A percentile compares a stretch with the other conserved stretches of the same genome.
These are phyloP conservation scores for Tupaia tana DNA, from an alignment of 2,113 vertebrate species.

Conservation along the genomic window DNA sequence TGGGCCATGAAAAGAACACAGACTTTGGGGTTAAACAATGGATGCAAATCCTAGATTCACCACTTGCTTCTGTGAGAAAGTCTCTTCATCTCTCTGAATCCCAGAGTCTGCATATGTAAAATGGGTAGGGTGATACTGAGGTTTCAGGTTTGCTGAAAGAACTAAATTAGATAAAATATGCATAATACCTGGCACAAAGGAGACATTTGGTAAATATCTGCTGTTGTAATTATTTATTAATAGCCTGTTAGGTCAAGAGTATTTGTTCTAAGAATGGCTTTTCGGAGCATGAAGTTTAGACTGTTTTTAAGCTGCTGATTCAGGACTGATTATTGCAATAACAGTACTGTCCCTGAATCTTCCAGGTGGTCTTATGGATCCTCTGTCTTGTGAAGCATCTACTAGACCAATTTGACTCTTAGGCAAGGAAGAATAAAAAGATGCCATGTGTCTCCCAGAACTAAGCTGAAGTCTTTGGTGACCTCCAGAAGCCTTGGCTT, in stretches of 20 bases:
- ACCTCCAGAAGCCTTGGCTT: not conserved
- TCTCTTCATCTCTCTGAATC: not conserved
- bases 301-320: not conserved
- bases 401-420: not conserved
- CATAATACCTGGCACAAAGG: not conserved
- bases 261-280: not conserved
- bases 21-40: not conserved
- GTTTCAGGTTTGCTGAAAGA: not conserved
- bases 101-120: not conserved
- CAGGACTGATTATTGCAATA: not conserved
- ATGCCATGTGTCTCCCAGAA: not conserved
- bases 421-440: not conserved
- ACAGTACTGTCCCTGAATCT: not conserved
- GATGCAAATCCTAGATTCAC: not conserved
- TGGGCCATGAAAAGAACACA: not conserved
- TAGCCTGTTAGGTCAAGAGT: not conserved
- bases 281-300: not conserved
- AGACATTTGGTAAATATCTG: not conserved
- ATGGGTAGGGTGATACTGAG: not conserved
- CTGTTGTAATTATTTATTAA: not conserved
- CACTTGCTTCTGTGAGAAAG: not conserved
- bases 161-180: conserved; percentile 22
- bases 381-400: not conserved
- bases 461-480: not conserved
- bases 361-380: not conserved